phyloP scores from a whole-genome alignment of 1,140 invertebrate genomes.

The Subanguina moxae region DNA sequence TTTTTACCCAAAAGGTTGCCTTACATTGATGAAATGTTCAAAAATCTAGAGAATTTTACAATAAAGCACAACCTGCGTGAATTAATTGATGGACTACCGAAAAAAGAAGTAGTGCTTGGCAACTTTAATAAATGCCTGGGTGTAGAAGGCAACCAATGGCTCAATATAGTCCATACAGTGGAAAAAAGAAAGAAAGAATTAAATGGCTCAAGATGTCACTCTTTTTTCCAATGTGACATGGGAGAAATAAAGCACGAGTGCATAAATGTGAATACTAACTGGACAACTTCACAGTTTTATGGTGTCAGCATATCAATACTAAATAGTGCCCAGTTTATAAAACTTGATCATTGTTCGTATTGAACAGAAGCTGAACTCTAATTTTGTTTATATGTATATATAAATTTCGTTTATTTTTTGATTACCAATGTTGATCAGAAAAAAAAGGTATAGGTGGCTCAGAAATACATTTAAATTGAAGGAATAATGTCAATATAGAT shows the following conservation, averaged over 20 bases:
- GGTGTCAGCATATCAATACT: too few relatives aligned
- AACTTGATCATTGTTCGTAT: too few relatives aligned
- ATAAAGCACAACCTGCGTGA: not conserved
- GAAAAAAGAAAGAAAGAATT: not conserved
- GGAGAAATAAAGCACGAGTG: slow-evolving; percentile 2
- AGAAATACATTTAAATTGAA: too few relatives aligned
- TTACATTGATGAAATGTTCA: not conserved
- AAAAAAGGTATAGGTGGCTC: too few relatives aligned
- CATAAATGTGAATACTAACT: slow-evolving; percentile 12
- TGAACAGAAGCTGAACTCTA: too few relatives aligned
- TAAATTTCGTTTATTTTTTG: too few relatives aligned
- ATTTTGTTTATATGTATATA: too few relatives aligned
- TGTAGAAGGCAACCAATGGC: not conserved
- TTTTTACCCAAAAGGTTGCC: not conserved
- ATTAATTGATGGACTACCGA: slow-evolving; percentile 1
- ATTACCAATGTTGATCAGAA: too few relatives aligned
- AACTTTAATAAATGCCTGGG: slow-evolving; percentile 12
- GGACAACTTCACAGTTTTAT: not conserved
- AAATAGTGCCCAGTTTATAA: too few relatives aligned
- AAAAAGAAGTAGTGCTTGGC: slow-evolving; percentile 7
- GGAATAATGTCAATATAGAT: too few relatives aligned
- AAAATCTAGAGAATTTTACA: slow-evolving; percentile 8
- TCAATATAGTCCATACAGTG: slow-evolving; percentile 3
- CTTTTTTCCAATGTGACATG: slow-evolving; percentile 9
- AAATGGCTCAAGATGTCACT: not conserved